Evolutionary conservation across 1,140 invertebrate species (phyloP).

Genomic region (Euura lappo): DNA sequence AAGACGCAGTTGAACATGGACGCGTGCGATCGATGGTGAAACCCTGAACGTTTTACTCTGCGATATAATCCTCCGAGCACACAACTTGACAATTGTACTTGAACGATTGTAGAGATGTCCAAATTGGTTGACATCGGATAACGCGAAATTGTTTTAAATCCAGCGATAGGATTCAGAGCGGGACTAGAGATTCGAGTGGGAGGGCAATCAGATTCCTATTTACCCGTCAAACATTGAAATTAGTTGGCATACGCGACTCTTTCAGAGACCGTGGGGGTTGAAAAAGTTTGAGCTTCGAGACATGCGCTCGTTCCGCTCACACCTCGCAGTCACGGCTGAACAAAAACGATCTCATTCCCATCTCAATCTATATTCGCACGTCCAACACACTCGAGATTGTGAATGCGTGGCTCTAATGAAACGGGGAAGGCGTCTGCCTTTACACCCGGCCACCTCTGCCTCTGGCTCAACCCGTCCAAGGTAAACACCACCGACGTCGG

Average conservation of each 20-base stretch:
- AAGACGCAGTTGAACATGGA: too few relatives aligned
- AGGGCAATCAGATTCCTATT: neutral
- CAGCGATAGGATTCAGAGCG: neutral
- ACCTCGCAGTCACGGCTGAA: constrained; percentile 39
- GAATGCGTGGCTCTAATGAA: constrained; percentile 61
- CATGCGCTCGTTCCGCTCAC: constrained; percentile 23
- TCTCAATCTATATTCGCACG: constrained; percentile 60
- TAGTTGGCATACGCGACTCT: too few relatives aligned
- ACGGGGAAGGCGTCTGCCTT: constrained; percentile 52
- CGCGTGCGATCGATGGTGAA: too few relatives aligned
- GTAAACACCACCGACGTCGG: neutral
- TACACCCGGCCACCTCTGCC: constrained; percentile 38
- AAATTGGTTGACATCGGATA: too few relatives aligned
- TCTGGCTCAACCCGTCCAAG: constrained; percentile 11
- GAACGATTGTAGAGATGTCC: too few relatives aligned
- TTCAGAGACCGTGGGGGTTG: neutral
- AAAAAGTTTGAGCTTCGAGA: neutral
- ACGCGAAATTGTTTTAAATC: too few relatives aligned
- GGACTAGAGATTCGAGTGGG: neutral
- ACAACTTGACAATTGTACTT: too few relatives aligned
- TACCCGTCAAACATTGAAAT: constrained; percentile 2
- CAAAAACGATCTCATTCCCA: constrained; percentile 56
- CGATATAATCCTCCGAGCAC: too few relatives aligned
- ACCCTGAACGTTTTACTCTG: too few relatives aligned
- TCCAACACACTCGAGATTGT: constrained; percentile 55